Evolutionary conservation across 1,140 invertebrate species (phyloP), one percentile per base, ranked within the genome.

Genomic region (Lasaia peninsularis): DNA sequence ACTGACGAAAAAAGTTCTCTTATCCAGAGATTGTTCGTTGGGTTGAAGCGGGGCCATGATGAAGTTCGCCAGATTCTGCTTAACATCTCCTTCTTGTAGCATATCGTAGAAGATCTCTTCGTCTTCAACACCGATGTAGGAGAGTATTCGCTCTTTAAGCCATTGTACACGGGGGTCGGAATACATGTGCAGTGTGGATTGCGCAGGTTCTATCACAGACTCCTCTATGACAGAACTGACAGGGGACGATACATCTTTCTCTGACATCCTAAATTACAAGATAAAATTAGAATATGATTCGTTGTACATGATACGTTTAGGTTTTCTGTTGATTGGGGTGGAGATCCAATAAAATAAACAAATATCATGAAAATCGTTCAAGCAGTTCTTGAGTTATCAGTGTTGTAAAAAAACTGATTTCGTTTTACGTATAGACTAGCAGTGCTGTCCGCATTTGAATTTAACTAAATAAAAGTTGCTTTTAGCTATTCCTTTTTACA

Each of bases 21-120:
- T 86, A 14, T 86, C 73, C 10, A 86, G 62, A 0, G 67, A 64
- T 20, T 76, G 48, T 37, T 88, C 83, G 53, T 75, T 74, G 3
- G 71, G 68, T 14, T 71, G 61, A 3, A 85, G 48, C 0, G 81
- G 70, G 5, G 71, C 52, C 8, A 70, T 67, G 8, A 88, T 58
- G 11, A 78, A 88, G 2, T 35, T 69, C 0, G 65, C 54, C 1
- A 88, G 56, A 28, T 75, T 74, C 9, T 76, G 52, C 44, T 70
- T 79, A 3, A 58, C 54, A 3, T 80, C 76, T 7, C 35, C 61
- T 51, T 75, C 73, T 5, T 82, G 76, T 0, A 88, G 32, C 78
- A 88, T 84, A 34, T 73, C 71, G 35, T 85, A 86, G 65, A 86
- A 85, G 16, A 88, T 52, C 2, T 85, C 80, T 2, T 84, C 83